Conservation (phyloP, 2,888 invertebrate genomes). For the Lissonota sp. region DNA sequence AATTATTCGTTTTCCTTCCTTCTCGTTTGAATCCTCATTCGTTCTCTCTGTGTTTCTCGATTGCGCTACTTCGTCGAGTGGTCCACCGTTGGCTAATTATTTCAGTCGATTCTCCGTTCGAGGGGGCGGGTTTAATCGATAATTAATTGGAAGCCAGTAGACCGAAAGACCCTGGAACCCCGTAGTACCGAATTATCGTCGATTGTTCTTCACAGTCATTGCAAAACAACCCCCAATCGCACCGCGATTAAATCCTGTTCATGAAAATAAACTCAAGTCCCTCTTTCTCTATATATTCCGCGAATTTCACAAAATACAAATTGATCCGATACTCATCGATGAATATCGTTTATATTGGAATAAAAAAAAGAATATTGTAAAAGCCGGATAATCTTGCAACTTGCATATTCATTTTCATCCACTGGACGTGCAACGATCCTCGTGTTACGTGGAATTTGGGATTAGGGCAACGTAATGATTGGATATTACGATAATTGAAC, state of each 20-base stretch:
- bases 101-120: slow-evolving; percentile 60
- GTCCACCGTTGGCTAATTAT: slow-evolving; percentile 59
- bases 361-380: too few relatives aligned
- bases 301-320: background rate
- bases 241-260: background rate
- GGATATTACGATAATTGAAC: slow-evolving; percentile 17
- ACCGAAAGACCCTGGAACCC: background rate
- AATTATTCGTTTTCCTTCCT: slow-evolving; percentile 53
- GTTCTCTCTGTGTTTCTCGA: slow-evolving; percentile 16
- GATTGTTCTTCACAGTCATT: slow-evolving; percentile 52
- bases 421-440: too few relatives aligned
- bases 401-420: too few relatives aligned
- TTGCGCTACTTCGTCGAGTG: slow-evolving; percentile 38
- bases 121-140: slow-evolving; percentile 55
- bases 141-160: slow-evolving; percentile 57
- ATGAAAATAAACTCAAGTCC: slow-evolving; percentile 12
- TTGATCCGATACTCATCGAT: slow-evolving; percentile 3
- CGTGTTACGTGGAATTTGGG: too few relatives aligned
- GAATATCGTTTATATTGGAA: too few relatives aligned
- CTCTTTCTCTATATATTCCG: background rate
- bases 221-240: slow-evolving; percentile 7
- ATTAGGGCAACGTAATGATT: background rate
- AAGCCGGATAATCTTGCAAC: too few relatives aligned
- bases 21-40: slow-evolving; percentile 8
- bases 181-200: slow-evolving; percentile 40